Evolutionary conservation across 2,888 invertebrate species (phyloP), one percentile per base, ranked within the genome.

Genomic region (Cryptosula pallasiana): DNA sequence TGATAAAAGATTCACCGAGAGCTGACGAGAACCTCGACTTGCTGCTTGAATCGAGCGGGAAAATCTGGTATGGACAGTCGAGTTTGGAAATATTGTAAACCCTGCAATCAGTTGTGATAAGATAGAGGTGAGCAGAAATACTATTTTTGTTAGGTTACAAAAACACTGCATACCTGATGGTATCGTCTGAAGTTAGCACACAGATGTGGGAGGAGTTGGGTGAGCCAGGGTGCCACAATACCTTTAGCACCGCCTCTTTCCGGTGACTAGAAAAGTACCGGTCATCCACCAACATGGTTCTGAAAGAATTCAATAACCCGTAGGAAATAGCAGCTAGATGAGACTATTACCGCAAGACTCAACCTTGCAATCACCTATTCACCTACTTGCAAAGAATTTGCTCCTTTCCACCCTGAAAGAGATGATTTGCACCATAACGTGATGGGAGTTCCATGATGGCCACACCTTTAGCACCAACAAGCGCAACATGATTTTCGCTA

Each of bases 161-260:
- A n/a, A n/a, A n/a, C n/a, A n/a, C n/a, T n/a, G n/a, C n/a, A n/a
- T 85, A 92, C 91, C 93, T 90, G 80, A 95, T 89, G 36, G 90
- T 89, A 81, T 95, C 95, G 82, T 95, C 92, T 0, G 93, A 92
- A 1, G 93, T 90, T 32, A 95, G 88, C 0, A 93, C 89, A 23
- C 92, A 84, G 0, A 95, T 83, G 83, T 93, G 93, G 0, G 90
- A 90, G 78, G 92, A 90, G 0, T 88, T 87, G 16, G 88, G 85
- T 36, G 94, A 93, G 57, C 90, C 91, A 0, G 95, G 94, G 86
- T 95, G 95, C 92, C 95, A 95, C 76, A 89, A 89, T 3, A 90
- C 89, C 78, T 91, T 90, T 23, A 84, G 74, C 20, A 87, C 77
- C 35, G 77, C 76, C 36, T 80, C 74, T 69, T 79, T 79, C n/a